phyloP scores from a whole-genome alignment of 35 echinoderm and acorn worm species.

The Nesometra sesokonis region DNA sequence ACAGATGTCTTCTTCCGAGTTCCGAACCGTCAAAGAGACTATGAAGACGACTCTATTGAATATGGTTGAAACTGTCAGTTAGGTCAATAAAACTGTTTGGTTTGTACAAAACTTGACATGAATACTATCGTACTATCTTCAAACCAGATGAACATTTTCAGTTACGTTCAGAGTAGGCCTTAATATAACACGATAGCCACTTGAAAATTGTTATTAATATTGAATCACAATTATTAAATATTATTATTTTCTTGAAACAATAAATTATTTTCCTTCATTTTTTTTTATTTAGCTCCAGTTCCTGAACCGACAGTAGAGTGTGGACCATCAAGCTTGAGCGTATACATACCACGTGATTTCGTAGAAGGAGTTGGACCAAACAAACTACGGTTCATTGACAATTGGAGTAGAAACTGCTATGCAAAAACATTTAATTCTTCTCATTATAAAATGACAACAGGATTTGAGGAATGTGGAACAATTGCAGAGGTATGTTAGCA shows the following conservation, averaged over 20 bases:
- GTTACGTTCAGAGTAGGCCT: no score
- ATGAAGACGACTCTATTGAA: no score
- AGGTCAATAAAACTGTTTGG: no score
- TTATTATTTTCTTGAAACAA: neutral
- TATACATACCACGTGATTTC: neutral
- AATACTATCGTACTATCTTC: no score
- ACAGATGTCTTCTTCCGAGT: no score
- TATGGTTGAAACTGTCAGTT: no score
- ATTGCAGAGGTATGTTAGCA: neutral
- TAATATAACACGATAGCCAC: no score
- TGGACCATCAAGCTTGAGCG: neutral
- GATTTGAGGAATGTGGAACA: neutral
- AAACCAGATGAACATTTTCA: no score
- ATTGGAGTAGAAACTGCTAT: neutral
- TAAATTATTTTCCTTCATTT: neutral
- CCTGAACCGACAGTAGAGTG: neutral
- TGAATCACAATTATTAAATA: no score
- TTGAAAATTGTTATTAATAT: no score
- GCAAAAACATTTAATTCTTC: neutral
- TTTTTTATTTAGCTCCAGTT: neutral
- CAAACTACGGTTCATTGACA: neutral
- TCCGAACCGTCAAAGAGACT: no score
- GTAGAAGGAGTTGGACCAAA: neutral
- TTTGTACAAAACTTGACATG: no score
- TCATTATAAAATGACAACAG: neutral